phyloP scores from a whole-genome alignment of 2,888 invertebrate genomes.

The Resseliella maxima region DNA sequence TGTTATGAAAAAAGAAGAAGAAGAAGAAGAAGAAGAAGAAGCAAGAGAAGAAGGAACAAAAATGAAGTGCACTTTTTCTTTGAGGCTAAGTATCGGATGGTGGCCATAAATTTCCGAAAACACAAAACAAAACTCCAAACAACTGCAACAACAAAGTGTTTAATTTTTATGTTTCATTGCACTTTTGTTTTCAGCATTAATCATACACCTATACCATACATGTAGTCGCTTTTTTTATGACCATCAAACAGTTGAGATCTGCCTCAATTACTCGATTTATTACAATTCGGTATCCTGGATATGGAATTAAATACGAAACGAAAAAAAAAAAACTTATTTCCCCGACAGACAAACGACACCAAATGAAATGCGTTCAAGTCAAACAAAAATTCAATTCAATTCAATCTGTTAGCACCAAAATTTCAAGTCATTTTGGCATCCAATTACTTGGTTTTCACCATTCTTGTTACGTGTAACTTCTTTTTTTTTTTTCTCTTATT shows the following conservation, averaged over 20 bases:
- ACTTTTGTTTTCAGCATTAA: constrained; percentile 50
- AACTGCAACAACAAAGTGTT: background rate
- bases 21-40: too few relatives aligned
- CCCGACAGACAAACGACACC: background rate
- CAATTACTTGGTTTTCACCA: constrained; percentile 53
- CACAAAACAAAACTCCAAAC: background rate
- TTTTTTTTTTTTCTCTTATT: background rate
- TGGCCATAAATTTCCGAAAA: constrained; percentile 1
- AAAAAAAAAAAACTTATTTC: background rate
- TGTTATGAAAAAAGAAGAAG: background rate
- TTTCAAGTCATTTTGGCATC: constrained; percentile 40
- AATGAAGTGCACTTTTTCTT: background rate
- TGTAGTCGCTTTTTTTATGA: background rate
- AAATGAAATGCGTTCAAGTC: constrained; percentile 30
- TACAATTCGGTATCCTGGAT: background rate
- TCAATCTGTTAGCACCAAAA: constrained; percentile 21
- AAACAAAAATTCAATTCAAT: constrained; percentile 40
- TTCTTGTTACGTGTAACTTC: too few relatives aligned
- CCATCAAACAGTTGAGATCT: constrained; percentile 24
- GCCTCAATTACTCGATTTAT: constrained; percentile 34
- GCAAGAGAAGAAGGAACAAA: too few relatives aligned
- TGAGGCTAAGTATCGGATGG: background rate
- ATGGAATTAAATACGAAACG: background rate
- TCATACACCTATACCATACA: background rate
- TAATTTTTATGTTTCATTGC: constrained; percentile 10